Evolutionary conservation across 2,888 invertebrate genomes (phyloP).

Genomic region (Megalurothrips usitatus): DNA sequence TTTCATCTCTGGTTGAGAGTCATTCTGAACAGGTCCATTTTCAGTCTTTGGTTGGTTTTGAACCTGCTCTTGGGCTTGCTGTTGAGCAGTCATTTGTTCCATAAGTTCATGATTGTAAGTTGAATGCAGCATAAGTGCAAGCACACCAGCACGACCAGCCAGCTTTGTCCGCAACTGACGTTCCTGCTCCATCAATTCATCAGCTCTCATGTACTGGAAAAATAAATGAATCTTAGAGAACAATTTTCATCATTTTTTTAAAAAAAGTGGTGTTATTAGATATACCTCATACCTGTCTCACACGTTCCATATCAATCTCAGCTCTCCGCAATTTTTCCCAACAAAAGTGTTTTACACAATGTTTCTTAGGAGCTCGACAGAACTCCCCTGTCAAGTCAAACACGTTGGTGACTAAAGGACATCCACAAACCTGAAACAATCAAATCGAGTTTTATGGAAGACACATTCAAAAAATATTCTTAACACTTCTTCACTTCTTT

Average conservation of each 20-base stretch:
- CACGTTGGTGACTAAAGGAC: slow-evolving; percentile 78
- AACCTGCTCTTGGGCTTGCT: neutral
- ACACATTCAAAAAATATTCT: neutral
- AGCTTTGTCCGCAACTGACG: slow-evolving; percentile 69
- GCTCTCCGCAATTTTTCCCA: slow-evolving; percentile 95
- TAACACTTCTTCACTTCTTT: slow-evolving; percentile 17
- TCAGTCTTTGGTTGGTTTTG: neutral
- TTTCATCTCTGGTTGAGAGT: neutral
- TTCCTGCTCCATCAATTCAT: slow-evolving; percentile 91
- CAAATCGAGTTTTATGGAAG: neutral
- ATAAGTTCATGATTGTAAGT: slow-evolving; percentile 91
- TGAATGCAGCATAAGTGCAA: slow-evolving; percentile 93
- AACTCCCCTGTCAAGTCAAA: slow-evolving; percentile 82
- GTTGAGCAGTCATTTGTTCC: slow-evolving; percentile 56
- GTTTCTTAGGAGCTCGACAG: slow-evolving; percentile 83
- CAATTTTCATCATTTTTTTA: neutral
- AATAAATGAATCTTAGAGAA: slow-evolving; percentile 41
- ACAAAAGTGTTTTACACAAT: slow-evolving; percentile 84
- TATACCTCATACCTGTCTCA: slow-evolving; percentile 49
- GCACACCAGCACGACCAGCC: slow-evolving; percentile 80
- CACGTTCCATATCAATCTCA: slow-evolving; percentile 87
- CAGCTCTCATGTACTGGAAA: slow-evolving; percentile 86
- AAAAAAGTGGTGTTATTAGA: neutral
- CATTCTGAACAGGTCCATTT: neutral
- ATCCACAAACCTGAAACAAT: slow-evolving; percentile 74